These are phyloP conservation scores for Hippopotamyrus pictus DNA, from an alignment of 2,797 vertebrate genomes.

Conservation along the genomic window DNA sequence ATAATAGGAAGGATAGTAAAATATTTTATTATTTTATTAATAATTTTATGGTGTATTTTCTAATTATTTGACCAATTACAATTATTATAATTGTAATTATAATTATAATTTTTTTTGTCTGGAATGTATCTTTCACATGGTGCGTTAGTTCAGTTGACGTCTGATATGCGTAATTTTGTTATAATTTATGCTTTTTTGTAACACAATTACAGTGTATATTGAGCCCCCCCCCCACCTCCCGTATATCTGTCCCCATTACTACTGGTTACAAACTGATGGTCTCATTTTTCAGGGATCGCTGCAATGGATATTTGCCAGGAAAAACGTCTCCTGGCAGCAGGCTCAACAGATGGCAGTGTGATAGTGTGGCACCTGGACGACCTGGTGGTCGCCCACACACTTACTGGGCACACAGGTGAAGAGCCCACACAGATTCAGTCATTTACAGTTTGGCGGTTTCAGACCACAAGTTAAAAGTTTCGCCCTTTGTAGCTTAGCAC, in stretches of 20 bases:
- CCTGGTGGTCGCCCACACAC: constrained; percentile 51
- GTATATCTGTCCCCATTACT: neutral
- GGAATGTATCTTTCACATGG: neutral
- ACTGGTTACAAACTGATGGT: neutral
- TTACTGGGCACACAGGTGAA: constrained; percentile 54
- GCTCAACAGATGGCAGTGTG: constrained; percentile 58
- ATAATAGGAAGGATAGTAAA: neutral
- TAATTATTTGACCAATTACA: neutral
- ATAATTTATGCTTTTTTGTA: neutral
- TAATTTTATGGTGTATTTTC: neutral
- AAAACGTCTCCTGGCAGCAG: constrained; percentile 57
- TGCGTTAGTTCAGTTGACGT: neutral
- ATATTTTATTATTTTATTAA: neutral
- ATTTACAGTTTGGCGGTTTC: neutral
- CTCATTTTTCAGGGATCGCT: constrained; percentile 52
- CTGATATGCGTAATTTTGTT: neutral
- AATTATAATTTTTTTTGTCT: neutral
- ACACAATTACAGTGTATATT: neutral
- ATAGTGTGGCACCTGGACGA: constrained; percentile 60
- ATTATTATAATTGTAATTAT: neutral
- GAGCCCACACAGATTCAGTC: neutral
- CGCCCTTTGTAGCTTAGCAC: neutral
- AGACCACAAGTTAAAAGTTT: neutral
- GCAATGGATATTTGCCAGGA: constrained; percentile 55
- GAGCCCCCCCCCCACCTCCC: neutral